Percentiles rank a stretch among this genome's conserved stretches.
These are phyloP conservation scores for Aplidium turbinatum DNA, from an alignment of 23 tunicate species.

Conservation along the genomic window DNA sequence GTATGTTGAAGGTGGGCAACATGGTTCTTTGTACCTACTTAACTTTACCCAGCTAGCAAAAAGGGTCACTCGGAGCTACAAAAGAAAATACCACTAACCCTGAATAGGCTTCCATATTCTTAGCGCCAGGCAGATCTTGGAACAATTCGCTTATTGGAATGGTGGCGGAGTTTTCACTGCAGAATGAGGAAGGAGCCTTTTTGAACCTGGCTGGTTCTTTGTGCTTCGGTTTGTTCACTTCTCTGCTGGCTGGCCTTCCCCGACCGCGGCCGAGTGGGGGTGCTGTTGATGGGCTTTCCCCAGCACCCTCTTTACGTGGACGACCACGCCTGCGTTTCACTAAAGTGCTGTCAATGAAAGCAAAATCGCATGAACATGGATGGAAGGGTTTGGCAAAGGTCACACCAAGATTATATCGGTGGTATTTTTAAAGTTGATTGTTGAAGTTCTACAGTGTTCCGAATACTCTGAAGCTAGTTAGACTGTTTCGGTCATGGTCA, in stretches of 20 bases:
- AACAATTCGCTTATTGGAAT: slow-evolving; percentile 51
- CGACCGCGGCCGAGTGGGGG: slow-evolving; percentile 22
- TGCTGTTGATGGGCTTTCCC: background rate
- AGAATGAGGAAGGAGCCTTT: slow-evolving; percentile 23
- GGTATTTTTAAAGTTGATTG: too few relatives aligned
- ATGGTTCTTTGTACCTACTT: too few relatives aligned
- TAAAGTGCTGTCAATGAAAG: background rate
- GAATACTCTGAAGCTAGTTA: too few relatives aligned
- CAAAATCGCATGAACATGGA: background rate
- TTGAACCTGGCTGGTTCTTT: slow-evolving; percentile 14
- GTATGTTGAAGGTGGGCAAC: too few relatives aligned
- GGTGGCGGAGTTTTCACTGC: slow-evolving; percentile 31
- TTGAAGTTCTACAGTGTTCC: too few relatives aligned
- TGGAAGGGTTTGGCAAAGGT: too few relatives aligned
- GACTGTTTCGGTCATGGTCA: too few relatives aligned
- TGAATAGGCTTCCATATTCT: background rate
- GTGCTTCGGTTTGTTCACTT: slow-evolving; percentile 14
- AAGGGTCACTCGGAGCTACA: background rate
- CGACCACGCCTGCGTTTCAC: slow-evolving; percentile 64
- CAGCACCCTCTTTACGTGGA: slow-evolving; percentile 48
- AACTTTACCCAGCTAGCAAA: too few relatives aligned
- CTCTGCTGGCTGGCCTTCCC: slow-evolving; percentile 28
- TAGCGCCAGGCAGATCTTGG: slow-evolving; percentile 11
- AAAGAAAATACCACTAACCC: background rate
- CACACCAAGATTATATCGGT: too few relatives aligned